A percentile compares a stretch with the other conserved stretches of the same genome.
These are phyloP conservation scores for Macroramphosus scolopax DNA, from an alignment of 2,797 vertebrate species.

Conservation along the genomic window DNA sequence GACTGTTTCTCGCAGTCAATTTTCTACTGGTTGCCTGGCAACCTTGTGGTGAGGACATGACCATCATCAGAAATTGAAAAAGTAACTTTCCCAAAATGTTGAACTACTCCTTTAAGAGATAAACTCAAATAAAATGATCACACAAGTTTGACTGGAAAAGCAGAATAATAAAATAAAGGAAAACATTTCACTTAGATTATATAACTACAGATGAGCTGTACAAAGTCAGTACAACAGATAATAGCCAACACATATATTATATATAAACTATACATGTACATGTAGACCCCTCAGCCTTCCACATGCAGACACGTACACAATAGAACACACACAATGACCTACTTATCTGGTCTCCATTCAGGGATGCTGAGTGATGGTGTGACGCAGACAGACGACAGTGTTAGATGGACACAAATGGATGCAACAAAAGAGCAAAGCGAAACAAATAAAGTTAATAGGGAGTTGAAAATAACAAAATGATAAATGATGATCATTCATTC, in stretches of 20 bases:
- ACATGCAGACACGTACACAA: slow-evolving; percentile 17
- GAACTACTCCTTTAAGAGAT: neutral
- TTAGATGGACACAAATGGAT: slow-evolving; percentile 70
- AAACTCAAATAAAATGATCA: neutral
- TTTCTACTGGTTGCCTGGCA: neutral
- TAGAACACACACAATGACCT: slow-evolving; percentile 70
- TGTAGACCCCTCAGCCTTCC: slow-evolving; percentile 1
- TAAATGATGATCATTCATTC: slow-evolving; percentile 28
- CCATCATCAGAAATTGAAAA: too few species aligned
- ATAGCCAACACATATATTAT: too few species aligned
- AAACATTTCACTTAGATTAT: neutral
- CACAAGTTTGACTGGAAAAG: neutral
- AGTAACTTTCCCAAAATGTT: too few species aligned
- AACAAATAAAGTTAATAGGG: slow-evolving; percentile 60
- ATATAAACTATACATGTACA: too few species aligned
- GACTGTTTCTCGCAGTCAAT: neutral
- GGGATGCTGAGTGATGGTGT: slow-evolving; percentile 75
- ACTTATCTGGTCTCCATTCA: slow-evolving; percentile 79
- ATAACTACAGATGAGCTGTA: slow-evolving; percentile 2
- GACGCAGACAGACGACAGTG: slow-evolving; percentile 70
- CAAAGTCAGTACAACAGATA: too few species aligned
- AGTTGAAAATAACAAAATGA: slow-evolving; percentile 44
- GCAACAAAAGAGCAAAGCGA: slow-evolving; percentile 63
- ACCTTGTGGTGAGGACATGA: neutral
- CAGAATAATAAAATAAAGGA: too few species aligned